Evolutionary conservation across 1,140 invertebrate species (phyloP).

Genomic region (Drosophila saltans): DNA sequence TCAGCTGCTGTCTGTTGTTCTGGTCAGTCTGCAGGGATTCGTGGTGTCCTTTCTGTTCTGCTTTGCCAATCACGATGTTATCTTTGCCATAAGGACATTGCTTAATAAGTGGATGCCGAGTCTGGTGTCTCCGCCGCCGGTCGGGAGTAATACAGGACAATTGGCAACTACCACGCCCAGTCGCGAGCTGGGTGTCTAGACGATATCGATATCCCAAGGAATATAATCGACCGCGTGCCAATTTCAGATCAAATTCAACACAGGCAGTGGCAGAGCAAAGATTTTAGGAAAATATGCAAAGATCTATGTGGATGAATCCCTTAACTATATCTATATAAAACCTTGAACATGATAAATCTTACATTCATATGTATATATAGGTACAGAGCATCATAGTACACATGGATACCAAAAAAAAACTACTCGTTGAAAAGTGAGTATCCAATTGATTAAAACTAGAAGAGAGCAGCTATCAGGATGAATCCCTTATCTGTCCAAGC

Average conservation of each 20-base stretch:
- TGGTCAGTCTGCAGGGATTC: constrained; percentile 93
- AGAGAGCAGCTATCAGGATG: too few relatives aligned
- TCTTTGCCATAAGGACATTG: constrained; percentile 83
- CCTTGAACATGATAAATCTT: too few relatives aligned
- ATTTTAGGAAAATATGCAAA: constrained; percentile 27
- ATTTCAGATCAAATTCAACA: background rate
- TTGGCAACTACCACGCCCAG: constrained; percentile 81
- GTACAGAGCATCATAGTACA: too few relatives aligned
- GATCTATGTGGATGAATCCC: background rate
- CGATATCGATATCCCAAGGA: background rate
- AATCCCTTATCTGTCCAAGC: background rate
- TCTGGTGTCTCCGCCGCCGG: constrained; percentile 66
- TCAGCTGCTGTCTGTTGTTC: constrained; percentile 89
- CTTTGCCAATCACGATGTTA: constrained; percentile 95
- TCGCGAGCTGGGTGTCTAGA: constrained; percentile 80
- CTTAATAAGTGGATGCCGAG: constrained; percentile 77
- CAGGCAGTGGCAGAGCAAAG: constrained; percentile 36
- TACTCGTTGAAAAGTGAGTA: too few relatives aligned
- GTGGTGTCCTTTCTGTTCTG: constrained; percentile 94
- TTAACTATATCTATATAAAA: background rate
- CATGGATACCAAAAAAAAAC: too few relatives aligned
- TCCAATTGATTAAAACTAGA: background rate
- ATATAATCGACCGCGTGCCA: constrained; percentile 16
- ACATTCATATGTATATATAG: too few relatives aligned
- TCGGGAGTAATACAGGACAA: constrained; percentile 79